phyloP scores from a whole-genome alignment of 2,888 invertebrate species.

The Acronicta psi region DNA sequence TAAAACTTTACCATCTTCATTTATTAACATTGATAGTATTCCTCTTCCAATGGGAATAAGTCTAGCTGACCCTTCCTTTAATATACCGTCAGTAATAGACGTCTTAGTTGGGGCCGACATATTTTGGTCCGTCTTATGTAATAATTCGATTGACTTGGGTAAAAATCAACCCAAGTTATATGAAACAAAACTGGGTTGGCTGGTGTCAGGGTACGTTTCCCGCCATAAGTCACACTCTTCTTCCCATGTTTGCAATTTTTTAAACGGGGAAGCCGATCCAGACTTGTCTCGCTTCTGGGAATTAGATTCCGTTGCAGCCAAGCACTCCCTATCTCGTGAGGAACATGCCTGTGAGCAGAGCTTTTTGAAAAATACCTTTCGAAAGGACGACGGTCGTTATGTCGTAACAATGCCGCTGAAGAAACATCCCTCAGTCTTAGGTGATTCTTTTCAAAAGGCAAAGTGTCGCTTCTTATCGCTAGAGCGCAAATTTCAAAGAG shows the following conservation, averaged over 20 bases:
- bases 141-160: slow-evolving; percentile 2
- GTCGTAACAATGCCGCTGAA: slow-evolving; percentile 5
- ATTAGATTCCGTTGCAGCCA: not conserved
- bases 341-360: slow-evolving; percentile 1
- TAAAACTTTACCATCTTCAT: not conserved
- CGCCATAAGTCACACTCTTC: not conserved
- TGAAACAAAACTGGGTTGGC: slow-evolving; percentile 13
- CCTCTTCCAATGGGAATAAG: not conserved
- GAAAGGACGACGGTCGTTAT: not conserved
- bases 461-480: not conserved
- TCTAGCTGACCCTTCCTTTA: slow-evolving; percentile 1
- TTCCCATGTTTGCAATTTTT: not conserved
- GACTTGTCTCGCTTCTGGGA: slow-evolving; percentile 1
- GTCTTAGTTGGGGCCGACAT: not conserved
- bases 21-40: not conserved
- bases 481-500: not conserved
- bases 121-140: not conserved
- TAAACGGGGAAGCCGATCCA: not conserved
- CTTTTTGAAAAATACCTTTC: not conserved
- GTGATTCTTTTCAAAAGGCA: not conserved
- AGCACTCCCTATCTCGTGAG: not conserved
- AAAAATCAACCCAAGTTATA: slow-evolving; percentile 10
- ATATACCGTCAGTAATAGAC: not conserved
- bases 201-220: slow-evolving; percentile 12
- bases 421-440: not conserved